phyloP scores from a whole-genome alignment of 2,113 vertebrate genomes.

The Brachypteracias leptosomus region DNA sequence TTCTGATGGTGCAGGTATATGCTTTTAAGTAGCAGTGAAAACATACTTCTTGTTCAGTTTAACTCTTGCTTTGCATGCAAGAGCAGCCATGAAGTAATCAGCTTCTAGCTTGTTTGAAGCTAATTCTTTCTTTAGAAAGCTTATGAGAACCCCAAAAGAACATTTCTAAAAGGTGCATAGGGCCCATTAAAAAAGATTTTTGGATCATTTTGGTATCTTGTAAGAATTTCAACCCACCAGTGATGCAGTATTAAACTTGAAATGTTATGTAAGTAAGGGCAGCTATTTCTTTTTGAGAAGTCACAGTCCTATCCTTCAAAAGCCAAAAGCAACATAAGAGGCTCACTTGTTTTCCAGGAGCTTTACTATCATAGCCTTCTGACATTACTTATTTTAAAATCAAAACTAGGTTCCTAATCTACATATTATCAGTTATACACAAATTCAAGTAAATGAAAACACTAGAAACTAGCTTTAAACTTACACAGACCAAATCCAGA shows the following conservation, averaged over 20 bases:
- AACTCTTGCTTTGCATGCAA: not conserved
- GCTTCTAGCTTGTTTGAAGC: too few relatives aligned
- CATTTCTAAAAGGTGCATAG: not conserved
- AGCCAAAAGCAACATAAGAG: not conserved
- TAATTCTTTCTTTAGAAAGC: not conserved
- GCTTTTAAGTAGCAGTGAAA: not conserved
- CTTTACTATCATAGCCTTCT: not conserved
- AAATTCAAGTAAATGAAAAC: not conserved
- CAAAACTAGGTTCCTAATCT: not conserved
- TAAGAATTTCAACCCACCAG: not conserved
- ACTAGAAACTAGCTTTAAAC: not conserved
- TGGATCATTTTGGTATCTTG: not conserved
- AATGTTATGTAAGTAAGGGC: not conserved
- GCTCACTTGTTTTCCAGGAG: not conserved
- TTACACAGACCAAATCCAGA: not conserved
- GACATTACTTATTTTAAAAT: not conserved
- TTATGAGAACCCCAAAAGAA: not conserved
- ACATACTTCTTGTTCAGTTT: not conserved
- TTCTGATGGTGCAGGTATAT: not conserved
- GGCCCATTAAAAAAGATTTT: not conserved
- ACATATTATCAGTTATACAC: not conserved
- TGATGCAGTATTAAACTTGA: not conserved
- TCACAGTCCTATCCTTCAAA: not conserved
- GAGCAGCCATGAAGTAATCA: not conserved
- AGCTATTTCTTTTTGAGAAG: not conserved